phyloP scores from a whole-genome alignment of 2,888 invertebrate species.

The Germaria angustata region DNA sequence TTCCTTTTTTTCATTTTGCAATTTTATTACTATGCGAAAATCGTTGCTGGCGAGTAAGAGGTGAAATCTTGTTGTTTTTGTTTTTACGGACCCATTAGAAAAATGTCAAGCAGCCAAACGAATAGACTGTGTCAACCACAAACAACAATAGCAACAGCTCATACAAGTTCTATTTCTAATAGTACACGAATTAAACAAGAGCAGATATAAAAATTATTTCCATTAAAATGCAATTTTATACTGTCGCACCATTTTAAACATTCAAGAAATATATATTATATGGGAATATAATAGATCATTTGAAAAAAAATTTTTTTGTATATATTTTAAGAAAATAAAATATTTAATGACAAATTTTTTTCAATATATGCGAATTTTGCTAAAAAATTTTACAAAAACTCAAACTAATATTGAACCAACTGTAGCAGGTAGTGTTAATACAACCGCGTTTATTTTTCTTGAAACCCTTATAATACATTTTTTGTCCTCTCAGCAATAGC shows the following conservation, averaged over 20 bases:
- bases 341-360: too few species aligned
- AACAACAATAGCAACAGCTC: constrained; percentile 2
- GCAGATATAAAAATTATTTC: neutral
- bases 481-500: too few species aligned
- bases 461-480: too few species aligned
- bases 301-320: too few species aligned
- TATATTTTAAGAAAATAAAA: too few species aligned
- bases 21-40: neutral
- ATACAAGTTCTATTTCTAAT: neutral
- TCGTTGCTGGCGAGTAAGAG: neutral
- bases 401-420: too few species aligned
- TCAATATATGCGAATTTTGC: too few species aligned
- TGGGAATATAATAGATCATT: too few species aligned
- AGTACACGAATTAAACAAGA: neutral
- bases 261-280: too few species aligned
- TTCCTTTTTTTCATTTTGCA: neutral
- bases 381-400: too few species aligned
- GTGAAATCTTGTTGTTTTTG: neutral
- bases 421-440: too few species aligned
- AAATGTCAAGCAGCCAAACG: constrained; percentile 28
- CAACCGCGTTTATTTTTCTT: too few species aligned
- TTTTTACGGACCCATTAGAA: constrained; percentile 29
- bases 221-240: neutral
- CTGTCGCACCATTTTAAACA: neutral
- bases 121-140: neutral